These are phyloP conservation scores for Brachyistius frenatus DNA, from an alignment of 2,113 vertebrate species.

Conservation along the genomic window DNA sequence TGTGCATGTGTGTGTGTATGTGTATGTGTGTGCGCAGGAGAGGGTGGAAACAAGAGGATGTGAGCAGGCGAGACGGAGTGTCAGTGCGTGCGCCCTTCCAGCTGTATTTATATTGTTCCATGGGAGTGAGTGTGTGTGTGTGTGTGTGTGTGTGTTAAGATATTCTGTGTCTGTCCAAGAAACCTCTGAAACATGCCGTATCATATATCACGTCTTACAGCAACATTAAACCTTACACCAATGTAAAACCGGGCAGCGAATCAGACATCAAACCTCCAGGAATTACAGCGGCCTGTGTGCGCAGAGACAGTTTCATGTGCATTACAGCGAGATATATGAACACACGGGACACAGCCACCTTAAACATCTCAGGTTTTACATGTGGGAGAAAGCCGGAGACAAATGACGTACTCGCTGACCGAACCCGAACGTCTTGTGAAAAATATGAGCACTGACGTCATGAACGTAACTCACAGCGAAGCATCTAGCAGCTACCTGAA, in stretches of 20 bases:
- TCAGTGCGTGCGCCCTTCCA: conserved; percentile 43
- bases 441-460: conserved; percentile 53
- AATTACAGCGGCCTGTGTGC: conserved; percentile 47
- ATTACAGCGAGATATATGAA: conserved; percentile 69
- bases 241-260: conserved; percentile 68
- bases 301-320: conserved; percentile 66
- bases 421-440: conserved; percentile 56
- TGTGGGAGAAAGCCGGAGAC: conserved; percentile 59
- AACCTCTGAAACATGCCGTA: conserved; percentile 57
- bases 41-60: conserved; percentile 40
- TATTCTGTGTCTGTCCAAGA: conserved; percentile 55
- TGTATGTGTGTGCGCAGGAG: conserved; percentile 22
- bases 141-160: conserved; percentile 33
- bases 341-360: conserved; percentile 40
- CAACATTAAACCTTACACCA: conserved; percentile 71
- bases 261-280: conserved; percentile 68
- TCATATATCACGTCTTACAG: conserved; percentile 71
- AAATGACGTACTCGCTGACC: conserved; percentile 64
- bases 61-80: conserved; percentile 40
- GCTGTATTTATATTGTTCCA: conserved; percentile 54
- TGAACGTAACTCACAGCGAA: conserved; percentile 39
- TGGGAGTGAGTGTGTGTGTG: conserved; percentile 48
- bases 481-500: conserved; percentile 65
- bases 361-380: conserved; percentile 62
- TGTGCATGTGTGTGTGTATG: background rate